phyloP scores from a whole-genome alignment of 2,888 invertebrate genomes.

The Chymomyza procnemis region DNA sequence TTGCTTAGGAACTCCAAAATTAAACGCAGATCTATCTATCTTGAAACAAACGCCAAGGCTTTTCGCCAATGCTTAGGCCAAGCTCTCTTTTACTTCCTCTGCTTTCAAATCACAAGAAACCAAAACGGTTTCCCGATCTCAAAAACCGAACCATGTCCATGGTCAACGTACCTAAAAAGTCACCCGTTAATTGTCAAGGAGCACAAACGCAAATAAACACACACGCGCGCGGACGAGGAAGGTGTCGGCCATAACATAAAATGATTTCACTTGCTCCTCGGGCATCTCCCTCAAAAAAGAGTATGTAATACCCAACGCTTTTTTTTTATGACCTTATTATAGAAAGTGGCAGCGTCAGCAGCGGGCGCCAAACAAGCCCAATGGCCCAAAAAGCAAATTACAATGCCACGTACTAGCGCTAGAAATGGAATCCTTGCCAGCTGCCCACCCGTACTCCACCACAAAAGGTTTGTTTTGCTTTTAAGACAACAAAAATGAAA shows the following conservation, averaged over 20 bases:
- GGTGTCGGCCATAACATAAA: conserved; percentile 56
- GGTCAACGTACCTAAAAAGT: background rate
- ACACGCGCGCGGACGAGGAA: background rate
- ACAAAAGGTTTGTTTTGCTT: background rate
- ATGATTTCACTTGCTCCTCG: conserved; percentile 29
- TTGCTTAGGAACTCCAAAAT: too few relatives aligned
- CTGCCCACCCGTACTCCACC: background rate
- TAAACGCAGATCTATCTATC: too few relatives aligned
- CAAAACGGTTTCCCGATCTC: background rate
- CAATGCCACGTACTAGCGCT: conserved; percentile 43
- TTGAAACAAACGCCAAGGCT: too few relatives aligned
- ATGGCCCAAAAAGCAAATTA: conserved; percentile 48
- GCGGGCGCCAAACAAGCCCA: conserved; percentile 34
- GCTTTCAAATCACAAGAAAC: too few relatives aligned
- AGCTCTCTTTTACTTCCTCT: too few relatives aligned
- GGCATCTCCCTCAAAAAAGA: background rate
- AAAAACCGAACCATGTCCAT: background rate
- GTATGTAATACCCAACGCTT: background rate
- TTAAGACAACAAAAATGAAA: background rate
- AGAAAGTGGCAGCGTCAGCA: conserved; percentile 67
- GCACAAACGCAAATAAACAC: conserved; percentile 2
- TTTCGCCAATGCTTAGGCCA: too few relatives aligned
- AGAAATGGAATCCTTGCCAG: background rate
- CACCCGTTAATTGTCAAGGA: conserved; percentile 52
- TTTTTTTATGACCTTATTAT: conserved; percentile 52